Percentiles rank a stretch among this genome's conserved stretches.
These are phyloP conservation scores for Lepidochitona cinerea DNA, from an alignment of 2,888 invertebrate species.

Conservation along the genomic window DNA sequence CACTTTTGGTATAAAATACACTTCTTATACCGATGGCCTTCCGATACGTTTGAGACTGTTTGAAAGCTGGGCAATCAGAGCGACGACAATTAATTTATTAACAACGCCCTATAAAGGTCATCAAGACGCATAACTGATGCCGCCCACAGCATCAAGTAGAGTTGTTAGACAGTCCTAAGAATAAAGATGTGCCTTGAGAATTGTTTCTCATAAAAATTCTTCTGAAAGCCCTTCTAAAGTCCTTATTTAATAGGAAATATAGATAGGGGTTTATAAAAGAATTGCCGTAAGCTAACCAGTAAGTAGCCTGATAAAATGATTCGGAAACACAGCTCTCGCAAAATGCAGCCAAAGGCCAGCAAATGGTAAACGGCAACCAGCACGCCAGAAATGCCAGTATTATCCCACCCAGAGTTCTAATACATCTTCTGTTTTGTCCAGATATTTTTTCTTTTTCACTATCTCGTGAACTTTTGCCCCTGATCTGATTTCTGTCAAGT, in stretches of 20 bases:
- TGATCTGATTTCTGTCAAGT: too few relatives aligned
- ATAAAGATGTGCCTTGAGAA: too few relatives aligned
- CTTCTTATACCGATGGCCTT: too few relatives aligned
- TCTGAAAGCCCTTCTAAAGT: conserved; percentile 17
- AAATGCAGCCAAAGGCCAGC: conserved; percentile 45
- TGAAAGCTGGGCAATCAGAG: too few relatives aligned
- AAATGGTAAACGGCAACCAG: conserved; percentile 52
- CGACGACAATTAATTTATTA: too few relatives aligned
- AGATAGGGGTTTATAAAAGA: conserved; percentile 26
- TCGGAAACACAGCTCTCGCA: conserved; percentile 21
- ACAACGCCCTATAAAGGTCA: too few relatives aligned
- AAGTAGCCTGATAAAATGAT: conserved; percentile 16
- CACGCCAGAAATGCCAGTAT: conserved; percentile 49
- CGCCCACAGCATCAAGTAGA: too few relatives aligned
- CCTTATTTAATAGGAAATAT: conserved; percentile 22
- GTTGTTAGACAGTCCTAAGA: too few relatives aligned
- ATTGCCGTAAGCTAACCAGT: conserved; percentile 31
- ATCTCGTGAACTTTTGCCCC: too few relatives aligned
- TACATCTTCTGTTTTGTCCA: conserved; percentile 13
- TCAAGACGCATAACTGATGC: too few relatives aligned
- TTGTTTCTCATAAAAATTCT: neutral
- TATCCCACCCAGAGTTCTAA: conserved; percentile 40
- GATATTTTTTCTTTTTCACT: neutral
- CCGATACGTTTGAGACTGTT: too few relatives aligned
- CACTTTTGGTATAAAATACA: too few relatives aligned